Percentiles rank a stretch among this genome's conserved stretches.
Conservation (phyloP, 1,140 invertebrate genomes). For the Zaprionus inermis region DNA sequence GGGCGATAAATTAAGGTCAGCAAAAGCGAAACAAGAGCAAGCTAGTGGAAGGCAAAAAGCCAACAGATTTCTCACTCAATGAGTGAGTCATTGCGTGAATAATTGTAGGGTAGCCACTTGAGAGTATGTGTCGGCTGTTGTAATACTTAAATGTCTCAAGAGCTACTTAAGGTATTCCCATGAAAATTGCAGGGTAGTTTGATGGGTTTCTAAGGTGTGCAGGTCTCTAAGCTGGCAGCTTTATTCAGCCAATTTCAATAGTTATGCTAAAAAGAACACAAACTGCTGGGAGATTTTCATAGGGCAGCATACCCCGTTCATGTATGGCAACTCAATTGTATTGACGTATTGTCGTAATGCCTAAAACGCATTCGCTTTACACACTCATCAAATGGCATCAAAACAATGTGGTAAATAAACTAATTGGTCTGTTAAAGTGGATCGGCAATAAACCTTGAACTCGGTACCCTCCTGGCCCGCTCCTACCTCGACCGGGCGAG, state of each 20-base stretch:
- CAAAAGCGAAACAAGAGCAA: neutral
- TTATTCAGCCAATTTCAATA: too few species aligned
- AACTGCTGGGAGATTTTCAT: too few species aligned
- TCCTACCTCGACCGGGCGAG: neutral
- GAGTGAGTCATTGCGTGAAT: neutral
- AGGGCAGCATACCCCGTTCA: too few species aligned
- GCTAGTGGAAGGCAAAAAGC: neutral
- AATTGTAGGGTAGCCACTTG: neutral
- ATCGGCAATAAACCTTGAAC: constrained; percentile 1
- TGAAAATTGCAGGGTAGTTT: too few species aligned
- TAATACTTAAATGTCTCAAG: too few species aligned
- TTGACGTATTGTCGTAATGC: too few species aligned
- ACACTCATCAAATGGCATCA: neutral
- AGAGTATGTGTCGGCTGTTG: too few species aligned
- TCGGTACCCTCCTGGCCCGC: neutral
- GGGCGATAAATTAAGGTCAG: neutral
- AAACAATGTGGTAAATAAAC: neutral
- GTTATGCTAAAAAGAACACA: too few species aligned
- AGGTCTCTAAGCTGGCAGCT: too few species aligned
- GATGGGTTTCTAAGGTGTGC: too few species aligned
- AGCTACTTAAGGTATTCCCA: too few species aligned
- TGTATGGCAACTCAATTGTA: too few species aligned
- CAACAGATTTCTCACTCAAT: neutral
- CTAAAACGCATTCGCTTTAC: neutral
- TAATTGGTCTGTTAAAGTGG: constrained; percentile 4